Conservation (phyloP, 2,888 invertebrate species). For the Philopedon plagiatum region DNA sequence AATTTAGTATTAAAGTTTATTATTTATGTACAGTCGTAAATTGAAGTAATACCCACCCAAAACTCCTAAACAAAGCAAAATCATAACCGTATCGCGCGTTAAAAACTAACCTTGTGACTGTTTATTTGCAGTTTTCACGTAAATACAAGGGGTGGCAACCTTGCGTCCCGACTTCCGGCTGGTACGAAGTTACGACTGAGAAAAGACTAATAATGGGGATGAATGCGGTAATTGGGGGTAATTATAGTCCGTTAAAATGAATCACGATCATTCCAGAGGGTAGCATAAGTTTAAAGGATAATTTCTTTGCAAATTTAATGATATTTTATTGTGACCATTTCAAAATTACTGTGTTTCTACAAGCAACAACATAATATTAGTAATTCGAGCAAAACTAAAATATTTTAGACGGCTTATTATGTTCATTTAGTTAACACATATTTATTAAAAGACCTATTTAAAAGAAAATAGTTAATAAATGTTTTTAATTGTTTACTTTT, state of each 20-base stretch:
- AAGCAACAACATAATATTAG: too few relatives aligned
- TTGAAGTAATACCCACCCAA: not conserved
- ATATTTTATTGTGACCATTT: too few relatives aligned
- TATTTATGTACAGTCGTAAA: not conserved
- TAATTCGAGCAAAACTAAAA: too few relatives aligned
- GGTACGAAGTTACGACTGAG: conserved; percentile 47
- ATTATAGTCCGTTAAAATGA: conserved; percentile 40
- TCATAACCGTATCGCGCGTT: conserved; percentile 38
- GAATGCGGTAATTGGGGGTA: conserved; percentile 47
- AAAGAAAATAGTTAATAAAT: too few relatives aligned
- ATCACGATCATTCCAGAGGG: conserved; percentile 25
- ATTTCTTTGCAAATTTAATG: not conserved
- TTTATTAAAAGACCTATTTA: too few relatives aligned
- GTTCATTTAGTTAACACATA: too few relatives aligned
- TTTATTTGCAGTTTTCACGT: conserved; percentile 49
- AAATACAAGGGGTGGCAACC: conserved; percentile 31
- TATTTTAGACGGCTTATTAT: too few relatives aligned
- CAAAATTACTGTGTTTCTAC: too few relatives aligned
- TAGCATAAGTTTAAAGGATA: not conserved
- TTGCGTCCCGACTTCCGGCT: conserved; percentile 47
- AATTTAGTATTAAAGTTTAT: too few relatives aligned
- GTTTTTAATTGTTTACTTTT: too few relatives aligned
- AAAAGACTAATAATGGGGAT: conserved; percentile 49
- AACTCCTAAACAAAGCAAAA: conserved; percentile 20
- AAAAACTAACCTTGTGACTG: conserved; percentile 38